Conservation (phyloP, 2,888 invertebrate species). For the Calameuta filiformis region DNA sequence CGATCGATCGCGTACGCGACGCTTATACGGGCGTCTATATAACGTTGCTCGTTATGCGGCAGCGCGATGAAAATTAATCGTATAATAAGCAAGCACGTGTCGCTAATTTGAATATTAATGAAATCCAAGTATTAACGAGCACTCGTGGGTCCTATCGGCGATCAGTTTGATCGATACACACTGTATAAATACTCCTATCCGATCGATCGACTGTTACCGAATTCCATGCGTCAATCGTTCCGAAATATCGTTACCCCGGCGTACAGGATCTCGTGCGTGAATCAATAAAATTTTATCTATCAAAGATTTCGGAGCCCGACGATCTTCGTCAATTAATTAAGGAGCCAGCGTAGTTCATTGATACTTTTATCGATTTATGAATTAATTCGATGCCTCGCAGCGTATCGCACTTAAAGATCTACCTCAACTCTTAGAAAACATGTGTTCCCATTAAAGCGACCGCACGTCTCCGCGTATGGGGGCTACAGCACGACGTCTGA, state of each 20-base stretch:
- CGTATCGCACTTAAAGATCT: too few relatives aligned
- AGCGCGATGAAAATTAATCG: not conserved
- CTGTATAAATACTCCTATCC: conserved; percentile 5
- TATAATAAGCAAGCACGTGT: not conserved
- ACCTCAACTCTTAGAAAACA: too few relatives aligned
- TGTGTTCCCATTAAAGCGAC: too few relatives aligned
- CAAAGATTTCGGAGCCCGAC: not conserved
- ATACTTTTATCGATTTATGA: not conserved
- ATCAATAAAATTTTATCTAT: not conserved
- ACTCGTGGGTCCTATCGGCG: conserved; percentile 5
- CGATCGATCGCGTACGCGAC: not conserved
- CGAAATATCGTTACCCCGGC: not conserved
- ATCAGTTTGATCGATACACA: conserved; percentile 20
- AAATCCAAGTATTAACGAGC: conserved; percentile 17
- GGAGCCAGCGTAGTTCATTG: not conserved
- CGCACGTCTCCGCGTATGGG: too few relatives aligned
- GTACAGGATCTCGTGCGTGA: too few relatives aligned
- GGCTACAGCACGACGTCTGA: not conserved
- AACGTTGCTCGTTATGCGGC: not conserved
- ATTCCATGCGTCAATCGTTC: too few relatives aligned
- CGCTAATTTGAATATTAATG: conserved; percentile 18
- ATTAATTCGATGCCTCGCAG: too few relatives aligned
- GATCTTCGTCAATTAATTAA: not conserved
- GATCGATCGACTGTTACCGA: too few relatives aligned
- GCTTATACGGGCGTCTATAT: not conserved